Percentiles rank a stretch among this genome's conserved stretches.
These are phyloP conservation scores for Grapholita molesta DNA, from an alignment of 1,140 invertebrate genomes.

Conservation along the genomic window DNA sequence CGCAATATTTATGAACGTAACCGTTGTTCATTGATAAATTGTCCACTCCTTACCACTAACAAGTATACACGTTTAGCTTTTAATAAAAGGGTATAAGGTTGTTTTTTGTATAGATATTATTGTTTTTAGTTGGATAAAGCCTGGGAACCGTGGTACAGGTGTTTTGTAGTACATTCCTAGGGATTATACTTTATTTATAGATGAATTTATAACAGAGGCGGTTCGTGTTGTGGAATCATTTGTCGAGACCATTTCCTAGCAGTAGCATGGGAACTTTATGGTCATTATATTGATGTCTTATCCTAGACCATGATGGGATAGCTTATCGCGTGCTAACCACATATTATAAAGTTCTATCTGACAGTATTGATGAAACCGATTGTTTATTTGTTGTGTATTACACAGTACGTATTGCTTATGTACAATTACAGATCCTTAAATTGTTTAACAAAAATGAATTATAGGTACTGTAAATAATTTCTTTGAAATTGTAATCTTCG, in stretches of 20 bases:
- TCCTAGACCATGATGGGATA: background rate
- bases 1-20: constrained; percentile 38
- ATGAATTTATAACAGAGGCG: background rate
- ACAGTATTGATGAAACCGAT: background rate
- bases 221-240: background rate
- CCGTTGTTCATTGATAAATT: constrained; percentile 43
- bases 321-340: background rate
- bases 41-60: constrained; percentile 17
- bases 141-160: constrained; percentile 11
- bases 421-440: too few species aligned
- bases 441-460: too few species aligned
- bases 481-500: too few species aligned
- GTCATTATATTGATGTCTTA: background rate
- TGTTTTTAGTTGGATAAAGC: background rate
- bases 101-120: background rate
- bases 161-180: constrained; percentile 3
- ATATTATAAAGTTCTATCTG: background rate
- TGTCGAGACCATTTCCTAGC: background rate
- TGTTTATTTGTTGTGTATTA: background rate
- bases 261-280: background rate
- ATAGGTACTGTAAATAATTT: too few species aligned
- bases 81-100: background rate
- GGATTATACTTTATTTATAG: constrained; percentile 5
- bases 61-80: background rate
- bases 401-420: too few species aligned